A percentile compares a stretch with the other conserved stretches of the same genome.
Evolutionary conservation across 2,888 invertebrate species (phyloP).

Genomic region (Neoscelio sp.): DNA sequence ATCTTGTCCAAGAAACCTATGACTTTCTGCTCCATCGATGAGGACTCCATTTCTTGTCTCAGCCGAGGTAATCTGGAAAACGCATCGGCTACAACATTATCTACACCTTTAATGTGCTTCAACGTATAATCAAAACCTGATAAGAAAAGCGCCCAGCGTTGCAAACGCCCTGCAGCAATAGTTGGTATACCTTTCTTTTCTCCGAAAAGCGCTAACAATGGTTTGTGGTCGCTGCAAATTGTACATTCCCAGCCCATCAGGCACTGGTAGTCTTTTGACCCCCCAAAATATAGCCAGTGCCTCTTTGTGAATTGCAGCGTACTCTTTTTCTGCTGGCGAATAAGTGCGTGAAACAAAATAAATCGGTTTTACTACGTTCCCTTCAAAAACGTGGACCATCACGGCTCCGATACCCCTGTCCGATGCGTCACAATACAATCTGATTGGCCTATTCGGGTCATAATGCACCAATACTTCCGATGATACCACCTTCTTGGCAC

Average conservation of each 20-base stretch:
- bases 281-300: slow-evolving; percentile 77
- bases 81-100: slow-evolving; percentile 58
- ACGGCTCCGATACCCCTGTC: slow-evolving; percentile 73
- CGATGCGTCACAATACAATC: slow-evolving; percentile 34
- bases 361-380: slow-evolving; percentile 72
- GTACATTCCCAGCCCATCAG: slow-evolving; percentile 74
- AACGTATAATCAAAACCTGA: slow-evolving; percentile 67
- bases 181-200: slow-evolving; percentile 74
- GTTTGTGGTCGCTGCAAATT: slow-evolving; percentile 75
- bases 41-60: not conserved
- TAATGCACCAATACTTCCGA: slow-evolving; percentile 35
- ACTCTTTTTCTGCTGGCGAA: slow-evolving; percentile 75
- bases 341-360: slow-evolving; percentile 74
- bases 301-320: slow-evolving; percentile 76
- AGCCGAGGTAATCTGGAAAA: slow-evolving; percentile 55
- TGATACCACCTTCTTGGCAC: too few relatives aligned
- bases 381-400: slow-evolving; percentile 69
- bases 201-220: slow-evolving; percentile 72
- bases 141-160: slow-evolving; percentile 73
- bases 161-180: slow-evolving; percentile 76
- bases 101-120: slow-evolving; percentile 57
- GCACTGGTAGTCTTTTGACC: slow-evolving; percentile 76
- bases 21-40: too few relatives aligned
- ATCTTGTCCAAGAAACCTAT: too few relatives aligned
- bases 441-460: slow-evolving; percentile 5